Base-by-base conservation (phyloP, 2,888 invertebrate species). In the Adelognathus sp. region DNA sequence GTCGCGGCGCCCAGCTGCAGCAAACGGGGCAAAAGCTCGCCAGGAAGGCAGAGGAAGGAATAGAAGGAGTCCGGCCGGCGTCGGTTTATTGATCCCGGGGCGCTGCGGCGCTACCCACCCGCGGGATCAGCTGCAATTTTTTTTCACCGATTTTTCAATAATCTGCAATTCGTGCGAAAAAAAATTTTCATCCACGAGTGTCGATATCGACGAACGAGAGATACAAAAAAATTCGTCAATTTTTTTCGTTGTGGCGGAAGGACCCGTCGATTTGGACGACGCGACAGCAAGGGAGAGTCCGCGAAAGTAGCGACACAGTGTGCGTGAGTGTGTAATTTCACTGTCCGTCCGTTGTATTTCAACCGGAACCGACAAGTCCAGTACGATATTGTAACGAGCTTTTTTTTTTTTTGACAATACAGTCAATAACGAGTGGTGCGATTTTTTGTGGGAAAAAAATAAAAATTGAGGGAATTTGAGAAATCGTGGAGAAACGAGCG, bases 41-140 rank as follows among this genome's bases (percentile, higher is more conserved):
- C 79, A 83, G 86, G 86, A 85, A 86, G 84, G 85, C 88, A 87
- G 86, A 84, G 88, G 86, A 87, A 87, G 88, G 87, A 86, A 84
- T 81, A 86, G 86, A 88, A 88, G 89, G 88, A 88, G 88, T 89
- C n/a, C 88, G 88, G 89, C 88, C 89, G 89, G 87, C 87, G 88
- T 88, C 89, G 89, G 88, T 90, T 90, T 90, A 90, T 90, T 90
- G 90, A 90, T 90, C 88, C 90, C 89, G 90, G 89, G 90, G 90
- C 90, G 90, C 90, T 90, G 90, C 89, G 90, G 90, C 90, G 90
- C 90, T 88, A 89, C 88, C 90, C 89, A 89, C 86, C 86, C 86
- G 90, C 88, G 89, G 89, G 89, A 86, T 88, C 88, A 86, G 86
- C 88, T 86, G 81, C 84, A 84, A 86, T 76, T 84, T n/a, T n/a